Evolutionary conservation across 2,797 vertebrate genomes (phyloP), one percentile per base, ranked within the genome.

Genomic region (Poeciliopsis infans): DNA sequence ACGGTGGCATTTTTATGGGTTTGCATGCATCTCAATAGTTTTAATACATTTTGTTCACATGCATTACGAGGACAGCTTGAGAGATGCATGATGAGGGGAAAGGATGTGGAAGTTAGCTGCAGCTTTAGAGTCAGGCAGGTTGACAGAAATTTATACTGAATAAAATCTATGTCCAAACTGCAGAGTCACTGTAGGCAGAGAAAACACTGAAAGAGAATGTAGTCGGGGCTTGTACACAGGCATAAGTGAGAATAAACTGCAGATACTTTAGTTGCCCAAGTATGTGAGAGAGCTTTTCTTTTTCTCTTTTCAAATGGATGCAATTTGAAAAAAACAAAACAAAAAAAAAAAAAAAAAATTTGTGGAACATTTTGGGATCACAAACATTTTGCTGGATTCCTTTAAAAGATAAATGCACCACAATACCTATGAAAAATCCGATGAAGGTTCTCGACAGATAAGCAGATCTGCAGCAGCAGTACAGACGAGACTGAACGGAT

Each of bases 91-190:
- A 39, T 25, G 66, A 69, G 7, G 12, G 81, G 76, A 88, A 72
- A 7, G 74, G 77, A 79, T 77, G 88, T 78, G 80, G 90, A 85
- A 80, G 83, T 86, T 71, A 74, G 89, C 90, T 85, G 79, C 81
- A 75, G 64, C 80, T 57, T 77, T 13, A 2, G 16, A 46, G 0
- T 39, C 7, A 69, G 59, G 23, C 51, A 84, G 6, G 45, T 84
- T 89, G 85, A 91, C 85, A 79, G 84, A 71, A 91, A 82, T 85
- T 47, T 36, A 41, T 68, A 68, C 41, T 13, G 28, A 31, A 16
- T 61, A 78, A 91, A 57, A 78, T 41, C 88, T 87, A 78, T 74
- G 84, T 73, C 15, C 55, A 71, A 43, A 73, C 66, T 18, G 66
- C 25, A 78, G 77, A 79, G 59, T 45, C 55, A n/a, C 41, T 31